These are phyloP conservation scores for Rhabdophis nuchalis DNA, from an alignment of 2,797 vertebrate genomes.

Conservation along the genomic window DNA sequence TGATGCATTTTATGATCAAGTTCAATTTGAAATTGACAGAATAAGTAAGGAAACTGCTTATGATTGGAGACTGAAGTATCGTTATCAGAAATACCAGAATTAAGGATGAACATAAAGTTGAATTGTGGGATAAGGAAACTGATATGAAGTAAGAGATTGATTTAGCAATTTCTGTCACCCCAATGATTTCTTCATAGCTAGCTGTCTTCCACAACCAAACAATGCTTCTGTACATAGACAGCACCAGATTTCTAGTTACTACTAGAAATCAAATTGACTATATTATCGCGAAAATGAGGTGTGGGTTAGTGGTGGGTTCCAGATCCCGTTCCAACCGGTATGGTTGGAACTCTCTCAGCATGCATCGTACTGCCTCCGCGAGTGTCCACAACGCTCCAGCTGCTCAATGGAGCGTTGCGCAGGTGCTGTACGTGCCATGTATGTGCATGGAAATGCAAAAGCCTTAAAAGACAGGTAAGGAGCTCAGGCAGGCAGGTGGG, in stretches of 20 bases:
- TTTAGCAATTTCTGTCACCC: neutral
- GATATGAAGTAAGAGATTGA: neutral
- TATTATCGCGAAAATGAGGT: neutral
- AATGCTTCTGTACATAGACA: neutral
- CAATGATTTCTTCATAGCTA: neutral
- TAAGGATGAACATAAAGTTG: neutral
- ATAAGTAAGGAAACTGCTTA: neutral
- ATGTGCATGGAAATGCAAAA: too few species aligned
- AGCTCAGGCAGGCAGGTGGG: too few species aligned
- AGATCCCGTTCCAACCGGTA: too few species aligned
- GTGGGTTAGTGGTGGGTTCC: too few species aligned
- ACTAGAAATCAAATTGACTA: neutral
- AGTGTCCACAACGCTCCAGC: too few species aligned
- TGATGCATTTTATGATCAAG: neutral
- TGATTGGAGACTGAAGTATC: neutral
- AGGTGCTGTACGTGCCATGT: too few species aligned
- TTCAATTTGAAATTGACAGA: neutral
- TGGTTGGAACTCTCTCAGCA: too few species aligned
- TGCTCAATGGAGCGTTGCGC: too few species aligned
- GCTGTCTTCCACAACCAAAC: neutral
- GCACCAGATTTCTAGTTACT: too few species aligned
- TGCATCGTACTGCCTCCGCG: too few species aligned
- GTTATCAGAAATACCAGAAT: neutral
- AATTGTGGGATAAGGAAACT: neutral
- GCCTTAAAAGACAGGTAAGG: too few species aligned